Conservation (phyloP, 2,888 invertebrate genomes). For the Atrina japonica region DNA sequence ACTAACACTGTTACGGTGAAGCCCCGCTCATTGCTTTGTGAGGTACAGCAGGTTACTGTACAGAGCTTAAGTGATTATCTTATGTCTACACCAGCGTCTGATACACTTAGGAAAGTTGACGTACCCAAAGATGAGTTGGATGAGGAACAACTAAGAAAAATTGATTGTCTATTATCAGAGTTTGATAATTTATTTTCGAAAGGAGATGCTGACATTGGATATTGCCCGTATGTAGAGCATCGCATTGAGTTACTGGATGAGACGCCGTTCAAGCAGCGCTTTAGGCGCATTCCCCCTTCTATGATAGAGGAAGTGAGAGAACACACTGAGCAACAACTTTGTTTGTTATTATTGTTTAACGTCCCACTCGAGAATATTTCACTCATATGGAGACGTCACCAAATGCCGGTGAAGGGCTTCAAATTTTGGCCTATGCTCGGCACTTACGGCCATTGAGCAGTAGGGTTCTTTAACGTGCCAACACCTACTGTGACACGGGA, state of each 20-base stretch:
- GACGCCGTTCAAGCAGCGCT: constrained; percentile 24
- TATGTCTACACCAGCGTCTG: neutral
- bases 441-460: too few species aligned
- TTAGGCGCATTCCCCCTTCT: constrained; percentile 34
- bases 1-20: constrained; percentile 7
- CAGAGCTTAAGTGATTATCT: neutral
- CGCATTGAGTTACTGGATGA: constrained; percentile 22
- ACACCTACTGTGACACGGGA: too few species aligned
- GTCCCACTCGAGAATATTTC: too few species aligned
- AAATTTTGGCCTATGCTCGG: too few species aligned
- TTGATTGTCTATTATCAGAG: neutral
- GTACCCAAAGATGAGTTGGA: constrained; percentile 3
- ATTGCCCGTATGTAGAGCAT: constrained; percentile 19
- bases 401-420: too few species aligned
- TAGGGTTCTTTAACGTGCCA: too few species aligned
- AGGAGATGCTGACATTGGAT: constrained; percentile 17
- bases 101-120: neutral
- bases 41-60: constrained; percentile 7
- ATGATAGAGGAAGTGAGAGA: constrained; percentile 29
- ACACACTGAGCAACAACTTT: neutral
- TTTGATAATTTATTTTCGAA: constrained; percentile 19
- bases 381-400: too few species aligned
- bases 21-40: constrained; percentile 7
- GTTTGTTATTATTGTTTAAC: too few species aligned
- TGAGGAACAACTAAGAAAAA: constrained; percentile 4